Evolutionary conservation across 2,888 invertebrate species (phyloP).

Genomic region (Leptogaster cylindrica): DNA sequence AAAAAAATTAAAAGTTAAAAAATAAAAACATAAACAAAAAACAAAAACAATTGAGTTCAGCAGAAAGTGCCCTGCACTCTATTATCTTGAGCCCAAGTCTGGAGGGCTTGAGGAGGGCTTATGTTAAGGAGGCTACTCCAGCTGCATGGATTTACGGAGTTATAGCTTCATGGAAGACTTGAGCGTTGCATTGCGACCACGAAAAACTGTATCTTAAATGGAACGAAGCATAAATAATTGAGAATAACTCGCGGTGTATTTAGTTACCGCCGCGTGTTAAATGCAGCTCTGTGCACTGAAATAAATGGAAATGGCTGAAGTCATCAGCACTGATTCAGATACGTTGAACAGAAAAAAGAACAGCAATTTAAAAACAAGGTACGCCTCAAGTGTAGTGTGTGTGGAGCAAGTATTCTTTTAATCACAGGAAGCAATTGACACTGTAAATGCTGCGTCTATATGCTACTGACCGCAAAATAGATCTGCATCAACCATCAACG

Average conservation of each 20-base stretch:
- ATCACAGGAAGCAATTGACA: constrained; percentile 31
- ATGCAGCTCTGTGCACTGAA: constrained; percentile 12
- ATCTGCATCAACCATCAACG: neutral
- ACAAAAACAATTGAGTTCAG: too few species aligned
- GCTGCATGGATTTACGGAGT: too few species aligned
- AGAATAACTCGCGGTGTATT: constrained; percentile 24
- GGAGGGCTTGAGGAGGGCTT: too few species aligned
- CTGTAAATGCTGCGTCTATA: neutral
- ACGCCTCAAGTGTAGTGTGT: neutral
- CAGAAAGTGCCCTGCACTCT: too few species aligned
- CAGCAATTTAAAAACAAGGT: neutral
- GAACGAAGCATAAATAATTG: constrained; percentile 36
- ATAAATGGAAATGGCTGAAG: neutral
- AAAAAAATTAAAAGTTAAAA: too few species aligned
- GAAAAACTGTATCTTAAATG: constrained; percentile 35
- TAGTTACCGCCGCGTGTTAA: constrained; percentile 1
- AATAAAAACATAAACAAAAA: neutral
- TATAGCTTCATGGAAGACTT: constrained; percentile 28
- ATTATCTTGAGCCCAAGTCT: too few species aligned
- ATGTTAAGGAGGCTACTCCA: too few species aligned
- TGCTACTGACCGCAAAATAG: constrained; percentile 12
- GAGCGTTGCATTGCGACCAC: constrained; percentile 25
- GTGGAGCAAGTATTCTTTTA: neutral
- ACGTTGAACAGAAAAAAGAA: neutral
- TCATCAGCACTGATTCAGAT: neutral